Evolutionary conservation across 2,888 invertebrate genomes (phyloP), one percentile per base, ranked within the genome.

Genomic region (Hipparchia sbordonii): DNA sequence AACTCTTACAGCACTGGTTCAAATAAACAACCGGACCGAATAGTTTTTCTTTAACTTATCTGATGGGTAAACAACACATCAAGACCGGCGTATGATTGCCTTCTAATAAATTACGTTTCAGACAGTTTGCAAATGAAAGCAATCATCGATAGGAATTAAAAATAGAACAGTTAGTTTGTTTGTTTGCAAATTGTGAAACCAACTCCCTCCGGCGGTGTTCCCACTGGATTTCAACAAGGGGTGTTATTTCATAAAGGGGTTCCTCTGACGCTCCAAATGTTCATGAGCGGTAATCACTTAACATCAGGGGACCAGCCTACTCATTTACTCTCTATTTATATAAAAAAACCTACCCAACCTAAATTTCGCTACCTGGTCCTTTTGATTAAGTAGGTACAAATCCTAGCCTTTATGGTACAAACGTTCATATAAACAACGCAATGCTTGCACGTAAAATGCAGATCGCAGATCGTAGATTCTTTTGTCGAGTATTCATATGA

Each of bases 1-100:
- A 89, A 83, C 84, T 84, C 77, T 82, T 62, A 60, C 67, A 54
- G 72, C 39, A 65, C 66, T 62, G 69, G 60, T 69, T 56, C 57
- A 74, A 56, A 66, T 61, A 74, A 67, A 74, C 74, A 74, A 70
- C 23, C 67, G 33, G 67, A 72, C 72, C 57, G 69, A 74, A 72
- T 70, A 62, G 45, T 56, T n/a, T 67, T 66, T 46, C 57, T 46
- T 67, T 67, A 67, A 45, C 13, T 67, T 67, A 57, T 57, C 67
- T 46, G 54, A 54, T 54, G 23, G 52, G 52, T 65, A 54, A 66
- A 56, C 54, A 54, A n/a, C 66, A 4, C 56, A 39, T 67, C 39
- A 51, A 67, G n/a, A 54, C 23, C 13, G 45, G 57, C 56, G 9
- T 46, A 23, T 13, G 57, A 67, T 67, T 8, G 13, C 46, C 12